A percentile compares a stretch with the other conserved stretches of the same genome.
phyloP scores from a whole-genome alignment of 2,888 invertebrate species.

The Neoscelio sp. region DNA sequence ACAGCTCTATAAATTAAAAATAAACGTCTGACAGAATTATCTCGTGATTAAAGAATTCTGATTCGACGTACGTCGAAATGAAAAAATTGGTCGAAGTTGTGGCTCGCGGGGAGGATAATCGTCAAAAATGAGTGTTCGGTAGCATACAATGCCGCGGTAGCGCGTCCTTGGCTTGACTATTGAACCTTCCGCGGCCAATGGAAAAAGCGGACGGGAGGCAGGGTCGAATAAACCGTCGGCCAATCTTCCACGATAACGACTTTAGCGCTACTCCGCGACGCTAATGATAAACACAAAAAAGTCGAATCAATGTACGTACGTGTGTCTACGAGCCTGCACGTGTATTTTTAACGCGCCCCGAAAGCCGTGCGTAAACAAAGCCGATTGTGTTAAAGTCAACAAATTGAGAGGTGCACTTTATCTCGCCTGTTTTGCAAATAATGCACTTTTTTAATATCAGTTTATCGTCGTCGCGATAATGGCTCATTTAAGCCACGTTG shows the following conservation, averaged over 20 bases:
- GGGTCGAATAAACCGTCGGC: slow-evolving; percentile 65
- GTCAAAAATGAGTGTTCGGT: slow-evolving; percentile 65
- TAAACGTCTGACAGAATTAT: no score
- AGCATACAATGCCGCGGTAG: slow-evolving; percentile 66
- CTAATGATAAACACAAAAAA: slow-evolving; percentile 65
- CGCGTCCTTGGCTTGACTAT: slow-evolving; percentile 76
- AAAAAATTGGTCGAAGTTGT: neutral
- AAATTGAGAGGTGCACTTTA: slow-evolving; percentile 64
- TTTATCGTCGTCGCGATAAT: slow-evolving; percentile 60
- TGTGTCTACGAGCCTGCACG: slow-evolving; percentile 15
- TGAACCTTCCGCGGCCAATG: slow-evolving; percentile 72
- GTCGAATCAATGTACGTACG: slow-evolving; percentile 55
- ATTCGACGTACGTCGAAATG: no score
- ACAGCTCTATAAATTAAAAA: no score
- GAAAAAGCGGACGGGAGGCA: slow-evolving; percentile 64
- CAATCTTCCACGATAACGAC: slow-evolving; percentile 68
- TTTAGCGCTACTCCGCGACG: slow-evolving; percentile 66
- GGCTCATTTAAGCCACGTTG: slow-evolving; percentile 43
- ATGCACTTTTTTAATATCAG: slow-evolving; percentile 53
- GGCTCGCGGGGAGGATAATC: no score
- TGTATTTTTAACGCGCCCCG: slow-evolving; percentile 44
- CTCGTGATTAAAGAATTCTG: no score
- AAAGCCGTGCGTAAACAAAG: slow-evolving; percentile 63
- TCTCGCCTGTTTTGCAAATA: slow-evolving; percentile 60
- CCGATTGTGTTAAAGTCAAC: slow-evolving; percentile 60